These are phyloP conservation scores for Alsophila aescularia DNA, from an alignment of 2,888 invertebrate species.

Conservation along the genomic window DNA sequence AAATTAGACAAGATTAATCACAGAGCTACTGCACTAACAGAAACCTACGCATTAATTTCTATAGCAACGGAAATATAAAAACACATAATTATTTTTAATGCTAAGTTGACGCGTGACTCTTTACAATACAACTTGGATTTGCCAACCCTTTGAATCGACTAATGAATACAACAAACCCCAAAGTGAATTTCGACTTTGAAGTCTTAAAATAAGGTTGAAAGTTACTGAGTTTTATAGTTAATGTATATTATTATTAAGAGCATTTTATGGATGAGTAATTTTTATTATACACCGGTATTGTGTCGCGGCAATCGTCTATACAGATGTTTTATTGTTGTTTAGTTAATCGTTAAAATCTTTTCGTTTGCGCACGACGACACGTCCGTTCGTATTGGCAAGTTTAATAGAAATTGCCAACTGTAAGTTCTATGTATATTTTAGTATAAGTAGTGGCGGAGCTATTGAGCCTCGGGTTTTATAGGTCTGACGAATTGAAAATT, in stretches of 20 bases:
- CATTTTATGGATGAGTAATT: slow-evolving; percentile 79
- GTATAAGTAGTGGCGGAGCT: slow-evolving; percentile 8
- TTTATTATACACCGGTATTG: slow-evolving; percentile 74
- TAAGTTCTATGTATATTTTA: slow-evolving; percentile 27
- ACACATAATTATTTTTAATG: slow-evolving; percentile 72
- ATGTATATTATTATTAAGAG: slow-evolving; percentile 70
- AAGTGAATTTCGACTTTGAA: slow-evolving; percentile 45
- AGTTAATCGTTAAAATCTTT: slow-evolving; percentile 52
- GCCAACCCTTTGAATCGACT: slow-evolving; percentile 82
- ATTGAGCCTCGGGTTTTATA: slow-evolving; percentile 10
- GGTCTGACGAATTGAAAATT: slow-evolving; percentile 17
- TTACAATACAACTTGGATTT: slow-evolving; percentile 81
- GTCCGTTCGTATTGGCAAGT: slow-evolving; percentile 18
- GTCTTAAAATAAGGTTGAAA: slow-evolving; percentile 39
- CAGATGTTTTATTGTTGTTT: slow-evolving; percentile 55
- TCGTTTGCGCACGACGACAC: slow-evolving; percentile 36
- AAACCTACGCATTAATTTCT: slow-evolving; percentile 60
- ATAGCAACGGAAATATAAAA: slow-evolving; percentile 77
- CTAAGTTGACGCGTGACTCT: slow-evolving; percentile 79
- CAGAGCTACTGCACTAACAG: slow-evolving; percentile 28
- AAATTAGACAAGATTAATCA: slow-evolving; percentile 34
- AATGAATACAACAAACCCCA: slow-evolving; percentile 61
- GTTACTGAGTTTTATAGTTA: slow-evolving; percentile 40
- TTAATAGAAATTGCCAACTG: slow-evolving; percentile 17
- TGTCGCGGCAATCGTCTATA: slow-evolving; percentile 44